Conservation (phyloP, 2,113 vertebrate species). For the Fulmarus glacialis region DNA sequence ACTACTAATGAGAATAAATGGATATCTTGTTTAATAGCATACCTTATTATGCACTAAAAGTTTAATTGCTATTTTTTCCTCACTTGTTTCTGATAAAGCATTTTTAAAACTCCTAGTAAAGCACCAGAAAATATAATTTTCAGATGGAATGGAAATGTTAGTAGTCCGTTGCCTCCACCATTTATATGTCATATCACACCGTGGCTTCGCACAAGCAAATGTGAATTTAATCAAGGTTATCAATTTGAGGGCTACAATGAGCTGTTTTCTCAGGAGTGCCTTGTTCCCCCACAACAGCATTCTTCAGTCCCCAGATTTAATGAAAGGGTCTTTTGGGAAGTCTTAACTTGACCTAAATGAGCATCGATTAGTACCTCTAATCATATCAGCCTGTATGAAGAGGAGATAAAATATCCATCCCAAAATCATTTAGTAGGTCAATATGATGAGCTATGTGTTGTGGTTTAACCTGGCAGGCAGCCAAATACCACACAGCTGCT, state of each 20-base stretch:
- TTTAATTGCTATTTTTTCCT: neutral
- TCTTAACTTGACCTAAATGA: neutral
- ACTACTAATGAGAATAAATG: neutral
- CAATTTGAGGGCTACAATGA: neutral
- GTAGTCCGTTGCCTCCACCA: neutral
- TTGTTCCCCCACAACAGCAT: neutral
- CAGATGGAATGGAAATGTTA: neutral
- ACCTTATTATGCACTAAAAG: neutral
- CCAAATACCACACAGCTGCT: too few species aligned
- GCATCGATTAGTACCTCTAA: neutral
- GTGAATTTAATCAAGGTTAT: neutral
- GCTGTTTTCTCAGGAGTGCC: neutral
- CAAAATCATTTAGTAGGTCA: neutral
- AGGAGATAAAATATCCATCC: neutral
- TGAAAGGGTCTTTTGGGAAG: neutral
- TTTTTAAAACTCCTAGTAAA: neutral
- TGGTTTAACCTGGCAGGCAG: too few species aligned
- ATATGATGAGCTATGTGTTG: neutral
- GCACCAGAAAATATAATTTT: neutral
- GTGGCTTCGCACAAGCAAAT: neutral
- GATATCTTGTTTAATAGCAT: neutral
- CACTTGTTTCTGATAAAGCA: neutral
- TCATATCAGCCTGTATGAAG: neutral
- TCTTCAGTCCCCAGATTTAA: neutral
- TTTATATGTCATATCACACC: neutral